Evolutionary conservation across 2,113 vertebrate species (phyloP), one percentile per base, ranked within the genome.

Genomic region (Cynocephalus volans): DNA sequence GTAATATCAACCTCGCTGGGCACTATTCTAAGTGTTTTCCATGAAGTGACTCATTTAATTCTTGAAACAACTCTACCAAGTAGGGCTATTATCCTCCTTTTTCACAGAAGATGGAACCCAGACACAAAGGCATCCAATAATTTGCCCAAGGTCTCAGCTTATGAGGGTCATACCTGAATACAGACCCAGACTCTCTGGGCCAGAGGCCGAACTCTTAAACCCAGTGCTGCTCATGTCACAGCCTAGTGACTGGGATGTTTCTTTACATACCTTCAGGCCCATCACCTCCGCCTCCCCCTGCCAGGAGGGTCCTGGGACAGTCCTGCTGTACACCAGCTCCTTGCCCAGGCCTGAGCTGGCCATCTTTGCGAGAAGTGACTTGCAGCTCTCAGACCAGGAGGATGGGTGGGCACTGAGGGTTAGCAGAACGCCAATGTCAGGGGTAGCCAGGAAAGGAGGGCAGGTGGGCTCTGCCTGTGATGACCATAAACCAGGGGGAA

Each of bases 161-260:
- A 1, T 6, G 36, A 70, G 6, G 17, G 8, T 88, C 70, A 67
- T 80, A 48, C 54, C 75, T 26, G 33, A 76, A 41, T 19, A 28
- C 28, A 77, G 62, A 80, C 31, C 50, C 52, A 69, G 23, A 50
- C n/a, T 3, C 19, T 81, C 24, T 24, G 70, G 54, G 41, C 56
- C 82, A 28, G 70, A 67, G 86, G 56, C 33, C 23, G 41, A 90
- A 75, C 75, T 88, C 88, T 93, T 86, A 80, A 83, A 76, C 23
- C 26, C 45, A 13, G 2, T 17, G 36, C 36, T 24, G 52, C 85
- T 65, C n/a, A 19, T 18, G 2, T 58, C 45, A 54, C 73, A 45
- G 72, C 18, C 48, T 21, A 26, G 75, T 31, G 48, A 36, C 64
- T 18, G 62, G 18, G n/a, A 12, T 79, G 19, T 79, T 73, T 89